phyloP scores from a whole-genome alignment of 2,888 invertebrate species.

The Eristalis tenax region DNA sequence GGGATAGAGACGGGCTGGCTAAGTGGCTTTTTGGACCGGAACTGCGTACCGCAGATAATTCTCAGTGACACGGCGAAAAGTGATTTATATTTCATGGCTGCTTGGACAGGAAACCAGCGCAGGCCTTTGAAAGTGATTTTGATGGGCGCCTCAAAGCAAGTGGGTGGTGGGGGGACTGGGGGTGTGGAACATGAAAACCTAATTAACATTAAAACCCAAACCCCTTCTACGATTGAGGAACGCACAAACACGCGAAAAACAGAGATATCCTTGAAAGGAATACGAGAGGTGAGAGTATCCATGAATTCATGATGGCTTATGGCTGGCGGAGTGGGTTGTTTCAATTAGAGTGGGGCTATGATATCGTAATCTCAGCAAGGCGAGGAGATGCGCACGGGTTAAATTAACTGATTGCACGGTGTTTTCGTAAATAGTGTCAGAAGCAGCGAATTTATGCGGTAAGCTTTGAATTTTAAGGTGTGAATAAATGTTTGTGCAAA shows the following conservation, averaged over 20 bases:
- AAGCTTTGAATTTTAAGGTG: slow-evolving; percentile 37
- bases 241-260: slow-evolving; percentile 22
- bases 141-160: background rate
- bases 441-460: slow-evolving; percentile 51
- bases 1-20: slow-evolving; percentile 34
- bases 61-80: slow-evolving; percentile 65
- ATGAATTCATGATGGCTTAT: slow-evolving; percentile 36
- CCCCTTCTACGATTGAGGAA: slow-evolving; percentile 5
- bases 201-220: slow-evolving; percentile 61
- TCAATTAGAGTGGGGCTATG: slow-evolving; percentile 54
- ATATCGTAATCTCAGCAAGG: slow-evolving; percentile 42
- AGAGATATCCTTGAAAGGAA: slow-evolving; percentile 27
- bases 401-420: slow-evolving; percentile 56
- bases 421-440: slow-evolving; percentile 57
- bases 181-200: slow-evolving; percentile 58
- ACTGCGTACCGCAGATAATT: slow-evolving; percentile 69
- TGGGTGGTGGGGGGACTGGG: background rate
- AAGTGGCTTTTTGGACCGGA: slow-evolving; percentile 54
- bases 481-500: slow-evolving; percentile 45
- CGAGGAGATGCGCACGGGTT: slow-evolving; percentile 10
- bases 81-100: slow-evolving; percentile 70
- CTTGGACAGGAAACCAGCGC: slow-evolving; percentile 55
- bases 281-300: slow-evolving; percentile 10
- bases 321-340: slow-evolving; percentile 32
- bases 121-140: slow-evolving; percentile 37